Percentiles rank a stretch among this genome's conserved stretches.
phyloP scores from a whole-genome alignment of 2,797 vertebrate genomes.

The Natrix natrix region DNA sequence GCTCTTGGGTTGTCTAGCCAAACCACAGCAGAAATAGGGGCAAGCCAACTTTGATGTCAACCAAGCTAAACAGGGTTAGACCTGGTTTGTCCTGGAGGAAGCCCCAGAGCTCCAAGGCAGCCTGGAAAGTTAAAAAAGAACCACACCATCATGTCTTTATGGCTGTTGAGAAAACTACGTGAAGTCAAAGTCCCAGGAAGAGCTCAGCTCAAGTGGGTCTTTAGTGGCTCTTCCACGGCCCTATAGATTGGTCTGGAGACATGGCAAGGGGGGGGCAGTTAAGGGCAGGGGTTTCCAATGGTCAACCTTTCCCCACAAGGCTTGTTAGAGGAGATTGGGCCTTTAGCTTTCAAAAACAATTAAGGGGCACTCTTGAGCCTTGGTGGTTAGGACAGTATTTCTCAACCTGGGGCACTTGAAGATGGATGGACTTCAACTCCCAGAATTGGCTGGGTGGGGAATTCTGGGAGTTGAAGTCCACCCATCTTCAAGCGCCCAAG shows the following conservation, averaged over 20 bases:
- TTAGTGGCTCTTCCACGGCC: background rate
- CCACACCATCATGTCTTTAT: background rate
- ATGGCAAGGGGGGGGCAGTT: background rate
- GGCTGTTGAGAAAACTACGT: background rate
- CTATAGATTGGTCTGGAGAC: background rate
- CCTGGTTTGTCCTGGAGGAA: background rate
- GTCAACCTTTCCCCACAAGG: background rate
- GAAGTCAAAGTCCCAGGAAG: background rate
- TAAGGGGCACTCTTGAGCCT: background rate
- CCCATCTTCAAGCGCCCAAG: too few species aligned
- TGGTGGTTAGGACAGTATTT: too few species aligned
- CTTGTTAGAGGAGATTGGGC: background rate
- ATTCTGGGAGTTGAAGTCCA: too few species aligned
- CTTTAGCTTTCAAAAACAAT: background rate
- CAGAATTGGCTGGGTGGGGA: too few species aligned
- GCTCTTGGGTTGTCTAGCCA: background rate
- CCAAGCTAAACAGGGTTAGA: background rate
- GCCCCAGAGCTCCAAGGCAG: background rate
- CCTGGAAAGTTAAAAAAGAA: background rate
- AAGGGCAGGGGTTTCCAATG: background rate
- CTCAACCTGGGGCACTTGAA: too few species aligned
- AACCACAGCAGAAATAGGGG: background rate
- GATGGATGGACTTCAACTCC: too few species aligned
- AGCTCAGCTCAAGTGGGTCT: background rate
- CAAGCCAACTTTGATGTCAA: background rate